These are phyloP conservation scores for Flexamia atlantica DNA, from an alignment of 2,888 invertebrate species.

Conservation along the genomic window DNA sequence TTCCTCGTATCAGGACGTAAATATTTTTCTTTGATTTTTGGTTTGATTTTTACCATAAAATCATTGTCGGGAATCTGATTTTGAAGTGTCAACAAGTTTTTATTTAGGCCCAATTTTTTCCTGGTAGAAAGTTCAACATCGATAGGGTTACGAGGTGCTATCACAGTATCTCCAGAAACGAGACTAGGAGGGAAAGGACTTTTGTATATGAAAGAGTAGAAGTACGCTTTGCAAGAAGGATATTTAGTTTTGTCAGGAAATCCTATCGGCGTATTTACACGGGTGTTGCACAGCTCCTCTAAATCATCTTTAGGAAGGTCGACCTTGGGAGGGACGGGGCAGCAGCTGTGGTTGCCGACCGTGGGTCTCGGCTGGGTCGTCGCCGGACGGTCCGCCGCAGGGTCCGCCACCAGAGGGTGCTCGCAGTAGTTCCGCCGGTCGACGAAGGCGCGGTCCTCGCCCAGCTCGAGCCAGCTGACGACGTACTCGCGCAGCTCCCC, in stretches of 20 bases:
- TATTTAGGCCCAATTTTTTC: background rate
- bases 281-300: conserved; percentile 15
- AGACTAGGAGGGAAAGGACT: background rate
- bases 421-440: conserved; percentile 70
- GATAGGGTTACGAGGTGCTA: background rate
- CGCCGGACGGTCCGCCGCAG: background rate
- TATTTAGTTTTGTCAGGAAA: background rate
- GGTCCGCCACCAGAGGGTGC: background rate
- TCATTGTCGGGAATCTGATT: background rate
- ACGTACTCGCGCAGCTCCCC: conserved; percentile 79
- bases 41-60: background rate
- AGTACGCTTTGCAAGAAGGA: conserved; percentile 34
- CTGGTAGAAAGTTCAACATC: background rate
- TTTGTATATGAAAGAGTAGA: conserved; percentile 21
- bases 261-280: conserved; percentile 8
- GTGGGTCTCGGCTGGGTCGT: background rate
- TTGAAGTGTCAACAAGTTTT: background rate
- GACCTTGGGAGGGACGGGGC: background rate
- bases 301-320: conserved; percentile 47
- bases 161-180: background rate
- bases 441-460: conserved; percentile 73
- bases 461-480: conserved; percentile 71
- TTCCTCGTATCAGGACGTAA: conserved; percentile 30
- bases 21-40: background rate
- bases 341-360: background rate